Conservation (phyloP, 2,888 invertebrate species). For the Ornithoptera priamus region DNA sequence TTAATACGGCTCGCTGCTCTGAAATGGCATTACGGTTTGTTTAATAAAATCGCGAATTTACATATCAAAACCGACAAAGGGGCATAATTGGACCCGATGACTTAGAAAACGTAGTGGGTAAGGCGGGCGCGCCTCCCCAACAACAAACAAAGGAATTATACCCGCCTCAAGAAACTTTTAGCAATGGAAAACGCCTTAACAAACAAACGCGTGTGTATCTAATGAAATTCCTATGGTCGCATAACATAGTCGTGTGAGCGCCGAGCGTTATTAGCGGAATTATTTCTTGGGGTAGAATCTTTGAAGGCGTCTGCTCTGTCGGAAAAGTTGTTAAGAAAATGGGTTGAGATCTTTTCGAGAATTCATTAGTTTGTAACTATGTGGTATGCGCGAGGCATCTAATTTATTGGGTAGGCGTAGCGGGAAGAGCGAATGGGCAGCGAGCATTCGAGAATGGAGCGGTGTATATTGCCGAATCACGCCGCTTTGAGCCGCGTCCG, state of each 20-base stretch:
- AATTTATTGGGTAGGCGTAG: constrained; percentile 79
- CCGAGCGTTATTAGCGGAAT: constrained; percentile 77
- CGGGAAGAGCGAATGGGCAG: constrained; percentile 77
- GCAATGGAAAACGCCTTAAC: constrained; percentile 81
- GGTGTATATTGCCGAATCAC: constrained; percentile 72
- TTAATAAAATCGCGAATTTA: constrained; percentile 81
- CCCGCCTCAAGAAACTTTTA: constrained; percentile 81
- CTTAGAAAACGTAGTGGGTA: constrained; percentile 79
- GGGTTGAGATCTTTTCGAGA: constrained; percentile 78
- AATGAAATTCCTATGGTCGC: constrained; percentile 81
- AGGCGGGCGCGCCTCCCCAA: constrained; percentile 65
- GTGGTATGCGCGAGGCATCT: constrained; percentile 73
- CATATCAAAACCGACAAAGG: constrained; percentile 81
- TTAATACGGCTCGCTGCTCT: constrained; percentile 79
- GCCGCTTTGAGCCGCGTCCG: constrained; percentile 72
- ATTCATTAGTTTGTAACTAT: constrained; percentile 80
- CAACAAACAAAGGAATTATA: constrained; percentile 81
- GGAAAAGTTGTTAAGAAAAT: constrained; percentile 80
- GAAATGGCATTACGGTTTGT: constrained; percentile 80
- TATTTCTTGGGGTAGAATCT: constrained; percentile 77
- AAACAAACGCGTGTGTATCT: constrained; percentile 81
- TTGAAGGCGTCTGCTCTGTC: constrained; percentile 78
- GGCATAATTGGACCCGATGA: constrained; percentile 81
- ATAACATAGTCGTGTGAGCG: constrained; percentile 77
- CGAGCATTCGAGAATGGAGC: constrained; percentile 72